Base-by-base conservation (phyloP, 37 sponge, comb jelly and placozoan species). In the Amphimedon queenslandica region DNA sequence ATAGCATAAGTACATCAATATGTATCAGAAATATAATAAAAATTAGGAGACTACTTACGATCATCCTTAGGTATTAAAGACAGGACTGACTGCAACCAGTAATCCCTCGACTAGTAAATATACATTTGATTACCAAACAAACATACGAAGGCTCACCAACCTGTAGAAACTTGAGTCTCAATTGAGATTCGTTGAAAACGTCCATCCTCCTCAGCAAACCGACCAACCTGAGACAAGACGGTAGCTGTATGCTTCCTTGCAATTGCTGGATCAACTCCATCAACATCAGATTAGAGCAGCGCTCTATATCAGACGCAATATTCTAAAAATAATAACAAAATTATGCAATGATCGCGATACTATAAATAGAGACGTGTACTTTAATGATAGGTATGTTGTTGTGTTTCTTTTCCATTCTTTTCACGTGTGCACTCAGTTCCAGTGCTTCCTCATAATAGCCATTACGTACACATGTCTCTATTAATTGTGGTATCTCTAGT, bases 391-490 rank as follows among this genome's bases (percentile, higher is more conserved):
- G 77, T 35, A 94, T 87, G 43, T 73, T 57, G 5, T 72, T 80
- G 39, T 85, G 90, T 36, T 92, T 92, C 66, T 79, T 84, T 43
- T 81, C 78, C 77, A 95, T 75, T 38, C 78, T 67, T 47, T 33
- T 66, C 21, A 95, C 96, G 65, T 88, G 81, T 23, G 79, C 66
- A 42, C 58, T 75, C 69, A 95, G 81, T 32, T 95, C 96, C 27
- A 95, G 78, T 13, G 96, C 96, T 68, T 95, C 96, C 77, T 95
- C 96, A 73, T 95, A 93, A 81, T 95, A 95, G 58, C 90, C 71
- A 38, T 92, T 95, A 5, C 96, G 80, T 2, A 95, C 96, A 75
- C 92, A 95, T 20, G 96, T 95, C 37, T 95, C 96, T 89, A 95
- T 92, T 53, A 95, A 78, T 47, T 47, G 51, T 18, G 51, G 96